Percentiles rank a stretch among this genome's conserved stretches.
These are phyloP conservation scores for Leptopilina syphax DNA, from an alignment of 2,888 invertebrate species.

Conservation along the genomic window DNA sequence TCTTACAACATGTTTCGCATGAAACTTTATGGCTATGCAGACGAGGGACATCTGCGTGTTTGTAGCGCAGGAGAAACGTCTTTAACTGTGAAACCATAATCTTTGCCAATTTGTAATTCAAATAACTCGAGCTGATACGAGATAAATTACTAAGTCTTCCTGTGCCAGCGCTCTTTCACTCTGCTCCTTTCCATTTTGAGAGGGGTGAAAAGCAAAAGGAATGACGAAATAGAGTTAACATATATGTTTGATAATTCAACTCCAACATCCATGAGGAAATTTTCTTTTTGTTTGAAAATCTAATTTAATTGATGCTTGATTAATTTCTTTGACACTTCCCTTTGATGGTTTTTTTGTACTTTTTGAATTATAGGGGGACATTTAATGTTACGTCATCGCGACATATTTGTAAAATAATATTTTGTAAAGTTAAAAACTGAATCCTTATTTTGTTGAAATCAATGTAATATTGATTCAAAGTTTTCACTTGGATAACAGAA, in stretches of 20 bases:
- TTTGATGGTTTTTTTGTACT: too few relatives aligned
- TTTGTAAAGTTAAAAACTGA: too few relatives aligned
- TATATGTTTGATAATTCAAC: neutral
- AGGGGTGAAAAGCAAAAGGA: conserved; percentile 5
- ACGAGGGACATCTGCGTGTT: conserved; percentile 13
- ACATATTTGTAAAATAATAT: too few relatives aligned
- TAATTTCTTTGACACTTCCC: too few relatives aligned
- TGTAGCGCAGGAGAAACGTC: neutral
- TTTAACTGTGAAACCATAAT: conserved; percentile 49
- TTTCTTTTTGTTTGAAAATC: too few relatives aligned
- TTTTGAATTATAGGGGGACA: too few relatives aligned
- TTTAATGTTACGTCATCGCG: too few relatives aligned
- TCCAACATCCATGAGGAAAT: neutral
- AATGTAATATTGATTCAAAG: too few relatives aligned
- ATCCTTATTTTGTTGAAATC: too few relatives aligned
- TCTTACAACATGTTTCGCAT: conserved; percentile 10
- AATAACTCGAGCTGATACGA: conserved; percentile 56
- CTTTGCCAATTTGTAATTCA: conserved; percentile 63
- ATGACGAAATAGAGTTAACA: conserved; percentile 4
- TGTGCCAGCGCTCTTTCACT: neutral
- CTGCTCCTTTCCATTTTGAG: conserved; percentile 5
- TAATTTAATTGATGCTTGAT: too few relatives aligned
- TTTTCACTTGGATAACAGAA: too few relatives aligned
- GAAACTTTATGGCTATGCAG: conserved; percentile 23
- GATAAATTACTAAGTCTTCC: conserved; percentile 59